These are phyloP conservation scores for Notarius lentiginosus DNA, from an alignment of 2,113 vertebrate genomes.

Conservation along the genomic window DNA sequence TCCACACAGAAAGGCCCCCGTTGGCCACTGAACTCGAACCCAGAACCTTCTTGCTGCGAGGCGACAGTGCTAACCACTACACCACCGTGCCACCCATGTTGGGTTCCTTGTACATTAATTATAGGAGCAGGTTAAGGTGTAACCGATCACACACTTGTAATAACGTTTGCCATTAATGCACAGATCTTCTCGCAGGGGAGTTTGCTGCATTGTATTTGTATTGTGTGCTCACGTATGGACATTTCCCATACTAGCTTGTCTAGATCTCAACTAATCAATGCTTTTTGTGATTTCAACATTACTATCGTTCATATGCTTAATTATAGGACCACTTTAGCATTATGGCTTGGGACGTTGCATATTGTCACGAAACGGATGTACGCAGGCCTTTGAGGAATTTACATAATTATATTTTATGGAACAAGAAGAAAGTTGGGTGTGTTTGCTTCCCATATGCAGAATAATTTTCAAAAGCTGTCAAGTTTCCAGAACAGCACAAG, in stretches of 20 bases:
- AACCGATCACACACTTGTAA: neutral
- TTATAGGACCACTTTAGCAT: neutral
- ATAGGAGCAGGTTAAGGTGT: neutral
- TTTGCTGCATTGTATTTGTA: neutral
- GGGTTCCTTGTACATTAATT: neutral
- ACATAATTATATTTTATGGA: neutral
- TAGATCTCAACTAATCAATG: neutral
- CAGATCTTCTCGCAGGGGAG: neutral
- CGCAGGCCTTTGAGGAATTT: neutral
- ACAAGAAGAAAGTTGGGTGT: neutral
- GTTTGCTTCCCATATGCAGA: neutral
- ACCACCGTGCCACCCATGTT: neutral
- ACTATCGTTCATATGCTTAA: neutral
- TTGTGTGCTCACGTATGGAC: neutral
- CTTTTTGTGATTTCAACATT: neutral
- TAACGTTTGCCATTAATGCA: neutral
- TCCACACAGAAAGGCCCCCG: too few relatives aligned
- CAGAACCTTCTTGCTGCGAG: too few relatives aligned
- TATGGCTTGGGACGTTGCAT: neutral
- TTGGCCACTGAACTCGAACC: too few relatives aligned
- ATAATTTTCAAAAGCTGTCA: neutral
- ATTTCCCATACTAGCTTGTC: neutral
- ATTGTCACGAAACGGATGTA: neutral
- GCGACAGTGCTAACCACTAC: too few relatives aligned
- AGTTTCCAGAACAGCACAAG: neutral